These are phyloP conservation scores for Agrochola lota DNA, from an alignment of 2,888 invertebrate species.

Conservation along the genomic window DNA sequence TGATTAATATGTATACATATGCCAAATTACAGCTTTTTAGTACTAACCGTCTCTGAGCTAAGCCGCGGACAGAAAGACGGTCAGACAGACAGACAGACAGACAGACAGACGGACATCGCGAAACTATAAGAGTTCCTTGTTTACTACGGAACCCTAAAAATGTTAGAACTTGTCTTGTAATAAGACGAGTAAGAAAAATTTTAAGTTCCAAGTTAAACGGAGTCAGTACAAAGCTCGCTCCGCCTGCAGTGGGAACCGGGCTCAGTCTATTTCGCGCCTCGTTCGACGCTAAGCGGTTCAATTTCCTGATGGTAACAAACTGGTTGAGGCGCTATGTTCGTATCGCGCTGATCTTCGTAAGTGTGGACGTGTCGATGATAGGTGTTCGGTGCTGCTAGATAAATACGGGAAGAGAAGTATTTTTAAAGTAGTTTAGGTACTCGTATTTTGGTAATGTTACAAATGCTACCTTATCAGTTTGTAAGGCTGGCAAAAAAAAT, in stretches of 20 bases:
- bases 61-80: too few relatives aligned
- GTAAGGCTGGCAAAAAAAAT: neutral
- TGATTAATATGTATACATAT: too few relatives aligned
- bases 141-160: too few relatives aligned
- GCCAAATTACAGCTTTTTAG: too few relatives aligned
- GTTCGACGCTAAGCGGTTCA: slow-evolving; percentile 63
- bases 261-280: slow-evolving; percentile 62
- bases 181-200: neutral
- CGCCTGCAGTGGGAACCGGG: neutral
- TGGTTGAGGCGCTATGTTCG: slow-evolving; percentile 36
- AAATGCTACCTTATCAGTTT: neutral
- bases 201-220: neutral
- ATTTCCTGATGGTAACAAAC: slow-evolving; percentile 66
- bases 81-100: too few relatives aligned
- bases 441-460: neutral
- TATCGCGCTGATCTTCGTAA: slow-evolving; percentile 51
- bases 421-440: neutral
- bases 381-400: slow-evolving; percentile 3
- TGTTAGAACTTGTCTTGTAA: neutral
- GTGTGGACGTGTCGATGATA: slow-evolving; percentile 40
- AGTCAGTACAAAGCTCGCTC: neutral
- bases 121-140: too few relatives aligned
- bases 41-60: too few relatives aligned
- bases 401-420: neutral
- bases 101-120: too few relatives aligned